A percentile compares a stretch with the other conserved stretches of the same genome.
Conservation (phyloP, 2,888 invertebrate species). For the Drosophila longiperda region DNA sequence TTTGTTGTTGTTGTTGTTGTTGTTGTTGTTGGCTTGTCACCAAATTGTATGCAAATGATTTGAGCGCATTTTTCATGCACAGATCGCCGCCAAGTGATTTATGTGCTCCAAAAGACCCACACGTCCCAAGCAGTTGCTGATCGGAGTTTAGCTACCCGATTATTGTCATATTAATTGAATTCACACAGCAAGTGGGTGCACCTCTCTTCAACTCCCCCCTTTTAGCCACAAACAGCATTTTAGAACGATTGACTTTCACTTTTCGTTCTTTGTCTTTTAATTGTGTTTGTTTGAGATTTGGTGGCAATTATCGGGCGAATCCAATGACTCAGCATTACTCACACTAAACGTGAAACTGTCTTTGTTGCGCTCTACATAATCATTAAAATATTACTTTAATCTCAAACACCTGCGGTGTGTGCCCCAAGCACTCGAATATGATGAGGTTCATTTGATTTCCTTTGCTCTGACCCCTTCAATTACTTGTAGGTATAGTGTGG, state of each 20-base stretch:
- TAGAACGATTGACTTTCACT: constrained; percentile 65
- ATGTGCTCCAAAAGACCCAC: constrained; percentile 54
- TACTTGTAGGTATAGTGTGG: not conserved
- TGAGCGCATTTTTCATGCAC: constrained; percentile 58
- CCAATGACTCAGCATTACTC: constrained; percentile 62
- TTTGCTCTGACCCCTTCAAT: constrained; percentile 11
- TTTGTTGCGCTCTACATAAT: constrained; percentile 33
- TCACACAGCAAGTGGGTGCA: constrained; percentile 23
- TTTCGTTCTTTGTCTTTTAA: constrained; percentile 55
- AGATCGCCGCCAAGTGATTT: constrained; percentile 59
- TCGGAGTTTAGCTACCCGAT: constrained; percentile 36
- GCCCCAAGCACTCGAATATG: constrained; percentile 19
- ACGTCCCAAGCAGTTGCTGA: constrained; percentile 40
- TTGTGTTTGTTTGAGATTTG: constrained; percentile 15
- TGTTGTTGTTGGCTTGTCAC: constrained; percentile 59
- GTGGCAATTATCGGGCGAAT: constrained; percentile 30
- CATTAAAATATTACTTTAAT: constrained; percentile 33
- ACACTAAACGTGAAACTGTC: constrained; percentile 70
- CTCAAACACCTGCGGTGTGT: constrained; percentile 53
- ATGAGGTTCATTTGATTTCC: constrained; percentile 22
- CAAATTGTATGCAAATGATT: constrained; percentile 74
- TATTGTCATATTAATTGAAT: constrained; percentile 60
- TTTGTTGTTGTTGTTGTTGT: constrained; percentile 25
- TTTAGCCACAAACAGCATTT: not conserved
- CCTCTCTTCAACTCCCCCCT: not conserved